A percentile compares a stretch with the other conserved stretches of the same genome.
Conservation (phyloP, 2,113 vertebrate genomes). For the Oryzias woworae region DNA sequence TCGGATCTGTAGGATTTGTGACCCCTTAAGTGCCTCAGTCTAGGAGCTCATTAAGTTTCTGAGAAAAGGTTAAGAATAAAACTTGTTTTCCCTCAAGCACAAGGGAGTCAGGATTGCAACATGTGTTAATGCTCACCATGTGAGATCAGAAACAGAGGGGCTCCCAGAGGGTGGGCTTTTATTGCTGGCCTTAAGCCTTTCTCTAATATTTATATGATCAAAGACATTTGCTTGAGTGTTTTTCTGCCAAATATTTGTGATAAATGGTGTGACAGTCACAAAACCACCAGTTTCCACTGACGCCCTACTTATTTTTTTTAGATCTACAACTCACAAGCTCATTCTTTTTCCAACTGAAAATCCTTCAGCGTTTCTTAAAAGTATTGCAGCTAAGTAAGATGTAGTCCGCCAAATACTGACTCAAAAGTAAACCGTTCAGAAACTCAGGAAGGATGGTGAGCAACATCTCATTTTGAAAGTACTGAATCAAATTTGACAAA, state of each 20-base stretch:
- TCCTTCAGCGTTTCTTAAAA: too few relatives aligned
- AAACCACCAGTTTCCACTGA: not conserved
- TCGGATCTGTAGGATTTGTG: not conserved
- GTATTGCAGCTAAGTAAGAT: too few relatives aligned
- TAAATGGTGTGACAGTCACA: not conserved
- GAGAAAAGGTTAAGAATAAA: not conserved
- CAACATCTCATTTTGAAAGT: too few relatives aligned
- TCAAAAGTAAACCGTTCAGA: too few relatives aligned
- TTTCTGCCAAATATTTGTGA: not conserved
- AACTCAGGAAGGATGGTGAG: too few relatives aligned
- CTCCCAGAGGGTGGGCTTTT: not conserved
- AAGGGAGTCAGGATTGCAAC: constrained; percentile 13
- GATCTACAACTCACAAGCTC: too few relatives aligned
- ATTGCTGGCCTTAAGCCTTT: not conserved
- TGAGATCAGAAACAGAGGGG: constrained; percentile 14
- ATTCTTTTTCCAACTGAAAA: not conserved
- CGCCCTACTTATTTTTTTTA: too few relatives aligned
- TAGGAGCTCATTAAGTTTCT: not conserved
- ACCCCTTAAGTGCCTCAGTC: not conserved
- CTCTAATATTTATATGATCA: not conserved
- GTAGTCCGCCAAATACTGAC: too few relatives aligned
- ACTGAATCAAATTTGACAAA: too few relatives aligned
- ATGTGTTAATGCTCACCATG: constrained; percentile 24
- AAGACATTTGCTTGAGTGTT: not conserved
- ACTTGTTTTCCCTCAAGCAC: not conserved